Conservation (phyloP, 2,888 invertebrate genomes). For the Blastobasis lacticolella region DNA sequence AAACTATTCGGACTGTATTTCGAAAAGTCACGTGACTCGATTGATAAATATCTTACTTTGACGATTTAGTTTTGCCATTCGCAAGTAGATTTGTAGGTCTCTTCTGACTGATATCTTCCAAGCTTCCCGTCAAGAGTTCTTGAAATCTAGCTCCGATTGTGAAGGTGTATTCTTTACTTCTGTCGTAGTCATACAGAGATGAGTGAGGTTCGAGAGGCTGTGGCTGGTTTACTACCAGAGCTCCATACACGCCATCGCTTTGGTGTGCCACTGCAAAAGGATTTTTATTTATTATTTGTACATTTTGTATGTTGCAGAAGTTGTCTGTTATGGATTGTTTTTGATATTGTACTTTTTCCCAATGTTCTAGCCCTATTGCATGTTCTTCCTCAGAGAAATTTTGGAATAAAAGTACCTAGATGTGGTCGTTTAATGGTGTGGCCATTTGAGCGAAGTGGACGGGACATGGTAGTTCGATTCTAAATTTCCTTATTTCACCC, state of each 20-base stretch:
- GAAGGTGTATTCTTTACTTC: slow-evolving; percentile 60
- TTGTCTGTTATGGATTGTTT: too few relatives aligned
- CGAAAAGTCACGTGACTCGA: not conserved
- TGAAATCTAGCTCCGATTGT: slow-evolving; percentile 68
- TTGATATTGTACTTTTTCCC: too few relatives aligned
- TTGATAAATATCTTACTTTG: slow-evolving; percentile 41
- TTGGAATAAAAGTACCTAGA: too few relatives aligned
- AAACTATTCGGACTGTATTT: too few relatives aligned
- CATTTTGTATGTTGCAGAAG: too few relatives aligned
- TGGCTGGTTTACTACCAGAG: slow-evolving; percentile 71
- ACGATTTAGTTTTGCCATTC: slow-evolving; percentile 39
- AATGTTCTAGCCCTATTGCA: too few relatives aligned
- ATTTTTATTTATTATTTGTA: too few relatives aligned
- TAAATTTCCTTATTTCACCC: too few relatives aligned
- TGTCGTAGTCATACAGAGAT: slow-evolving; percentile 56
- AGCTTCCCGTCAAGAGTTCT: slow-evolving; percentile 69
- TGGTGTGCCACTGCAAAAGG: slow-evolving; percentile 70
- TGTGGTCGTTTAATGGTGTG: too few relatives aligned
- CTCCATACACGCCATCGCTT: slow-evolving; percentile 75
- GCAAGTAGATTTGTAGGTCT: slow-evolving; percentile 51
- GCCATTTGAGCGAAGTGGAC: too few relatives aligned
- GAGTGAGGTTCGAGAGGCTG: slow-evolving; percentile 53
- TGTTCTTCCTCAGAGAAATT: too few relatives aligned
- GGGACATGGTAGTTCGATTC: too few relatives aligned
- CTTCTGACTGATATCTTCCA: slow-evolving; percentile 42